Percentiles rank a stretch among this genome's conserved stretches.
Evolutionary conservation across 92 coral and sea anemone species (phyloP).

Genomic region (Metridium senile): DNA sequence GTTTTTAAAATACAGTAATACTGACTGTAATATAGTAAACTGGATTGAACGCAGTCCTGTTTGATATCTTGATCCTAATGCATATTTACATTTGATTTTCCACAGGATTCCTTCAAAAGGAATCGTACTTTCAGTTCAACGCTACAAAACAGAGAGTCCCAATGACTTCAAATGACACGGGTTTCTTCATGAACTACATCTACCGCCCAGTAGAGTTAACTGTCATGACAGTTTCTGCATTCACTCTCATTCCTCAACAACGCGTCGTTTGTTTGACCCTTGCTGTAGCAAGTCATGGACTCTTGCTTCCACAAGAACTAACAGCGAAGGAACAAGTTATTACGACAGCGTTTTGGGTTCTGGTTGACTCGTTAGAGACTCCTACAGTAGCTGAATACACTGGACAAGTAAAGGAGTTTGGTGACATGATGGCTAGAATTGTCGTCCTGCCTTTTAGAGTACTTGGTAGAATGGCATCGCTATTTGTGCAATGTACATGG

Average conservation of each 20-base stretch:
- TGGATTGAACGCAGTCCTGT: too few relatives aligned
- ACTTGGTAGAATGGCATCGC: background rate
- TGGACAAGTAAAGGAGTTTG: background rate
- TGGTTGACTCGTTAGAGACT: constrained; percentile 1
- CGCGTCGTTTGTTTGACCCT: constrained; percentile 4
- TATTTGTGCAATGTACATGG: background rate
- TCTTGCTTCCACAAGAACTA: constrained; percentile 1
- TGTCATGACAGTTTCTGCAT: background rate
- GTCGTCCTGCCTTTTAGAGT: background rate
- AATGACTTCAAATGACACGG: background rate
- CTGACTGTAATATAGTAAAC: too few relatives aligned
- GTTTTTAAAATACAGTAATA: too few relatives aligned
- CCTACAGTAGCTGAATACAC: constrained; percentile 1
- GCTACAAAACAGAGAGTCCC: background rate
- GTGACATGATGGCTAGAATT: background rate
- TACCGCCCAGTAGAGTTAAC: constrained; percentile 2
- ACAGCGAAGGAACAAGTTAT: background rate
- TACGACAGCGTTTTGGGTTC: constrained; percentile 1
- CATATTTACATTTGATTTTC: too few relatives aligned
- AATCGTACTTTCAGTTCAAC: background rate
- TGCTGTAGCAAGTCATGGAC: background rate
- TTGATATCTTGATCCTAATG: background rate
- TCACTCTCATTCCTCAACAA: constrained; percentile 2
- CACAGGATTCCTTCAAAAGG: background rate
- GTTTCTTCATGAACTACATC: background rate